Percentiles rank a stretch among this genome's conserved stretches.
Conservation (phyloP, 2,113 vertebrate species). For the Sinocyclocheilus anshuiensis region DNA sequence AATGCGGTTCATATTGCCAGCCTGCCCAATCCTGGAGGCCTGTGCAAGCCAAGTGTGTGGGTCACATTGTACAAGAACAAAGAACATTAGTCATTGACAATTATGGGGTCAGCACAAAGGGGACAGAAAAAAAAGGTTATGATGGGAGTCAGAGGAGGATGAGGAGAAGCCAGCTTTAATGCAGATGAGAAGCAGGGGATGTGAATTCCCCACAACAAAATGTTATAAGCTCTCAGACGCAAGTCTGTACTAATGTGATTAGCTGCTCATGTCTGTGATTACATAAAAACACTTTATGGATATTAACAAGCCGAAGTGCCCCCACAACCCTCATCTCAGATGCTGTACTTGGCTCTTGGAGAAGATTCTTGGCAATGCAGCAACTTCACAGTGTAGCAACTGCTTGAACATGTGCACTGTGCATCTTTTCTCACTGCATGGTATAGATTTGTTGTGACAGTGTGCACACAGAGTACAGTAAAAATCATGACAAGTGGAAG, state of each 20-base stretch:
- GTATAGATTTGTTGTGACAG: too few species aligned
- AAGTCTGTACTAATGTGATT: constrained; percentile 39
- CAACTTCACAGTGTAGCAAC: background rate
- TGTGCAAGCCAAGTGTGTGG: constrained; percentile 10
- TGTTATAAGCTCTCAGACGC: constrained; percentile 38
- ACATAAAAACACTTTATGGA: constrained; percentile 43
- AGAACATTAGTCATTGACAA: constrained; percentile 36
- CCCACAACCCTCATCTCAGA: background rate
- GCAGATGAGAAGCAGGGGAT: constrained; percentile 18
- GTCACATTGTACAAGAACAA: constrained; percentile 20
- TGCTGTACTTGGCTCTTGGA: background rate
- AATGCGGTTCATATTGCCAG: background rate
- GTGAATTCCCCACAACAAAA: constrained; percentile 30
- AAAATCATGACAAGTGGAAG: background rate
- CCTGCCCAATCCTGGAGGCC: constrained; percentile 16
- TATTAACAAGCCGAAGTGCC: constrained; percentile 19
- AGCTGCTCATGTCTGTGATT: constrained; percentile 42
- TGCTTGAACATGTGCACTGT: background rate
- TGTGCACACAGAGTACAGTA: too few species aligned
- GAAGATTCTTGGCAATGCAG: constrained; percentile 14
- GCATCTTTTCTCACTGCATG: too few species aligned
- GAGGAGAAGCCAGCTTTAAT: constrained; percentile 29
- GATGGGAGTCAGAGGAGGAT: constrained; percentile 23
- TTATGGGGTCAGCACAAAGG: constrained; percentile 34
- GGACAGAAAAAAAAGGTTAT: background rate